phyloP scores from a whole-genome alignment of 2,888 invertebrate species.

The Athripsodes cinereus region DNA sequence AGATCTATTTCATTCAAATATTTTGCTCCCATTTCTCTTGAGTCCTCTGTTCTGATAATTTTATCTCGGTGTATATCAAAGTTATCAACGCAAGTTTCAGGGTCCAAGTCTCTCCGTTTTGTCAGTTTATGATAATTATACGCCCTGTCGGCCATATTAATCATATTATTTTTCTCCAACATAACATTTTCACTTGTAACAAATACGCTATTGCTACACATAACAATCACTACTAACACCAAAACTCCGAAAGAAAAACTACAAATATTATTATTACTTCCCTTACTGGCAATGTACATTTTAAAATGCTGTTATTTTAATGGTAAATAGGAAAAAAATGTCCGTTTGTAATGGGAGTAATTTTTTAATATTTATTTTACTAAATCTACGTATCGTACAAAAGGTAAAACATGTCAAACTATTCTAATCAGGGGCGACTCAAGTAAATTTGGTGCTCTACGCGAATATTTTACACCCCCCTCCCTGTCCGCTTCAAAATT shows the following conservation, averaged over 20 bases:
- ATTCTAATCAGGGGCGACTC: too few species aligned
- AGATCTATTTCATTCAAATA: constrained; percentile 82
- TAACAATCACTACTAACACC: constrained; percentile 11
- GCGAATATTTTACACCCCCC: too few species aligned
- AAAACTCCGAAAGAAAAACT: constrained; percentile 17
- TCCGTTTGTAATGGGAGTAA: not conserved
- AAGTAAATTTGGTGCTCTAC: too few species aligned
- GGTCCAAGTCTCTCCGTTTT: constrained; percentile 49
- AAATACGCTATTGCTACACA: not conserved
- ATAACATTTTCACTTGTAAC: constrained; percentile 16
- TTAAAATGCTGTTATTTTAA: too few species aligned
- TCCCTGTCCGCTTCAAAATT: too few species aligned
- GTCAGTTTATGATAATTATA: constrained; percentile 25
- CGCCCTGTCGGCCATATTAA: constrained; percentile 16
- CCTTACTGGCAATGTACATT: too few species aligned
- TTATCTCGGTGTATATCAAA: constrained; percentile 84
- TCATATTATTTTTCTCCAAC: constrained; percentile 20
- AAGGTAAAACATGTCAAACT: constrained; percentile 12
- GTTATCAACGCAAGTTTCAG: constrained; percentile 64
- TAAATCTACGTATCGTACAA: constrained; percentile 1
- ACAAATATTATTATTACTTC: too few species aligned
- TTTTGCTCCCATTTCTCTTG: constrained; percentile 80
- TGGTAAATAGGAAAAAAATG: not conserved
- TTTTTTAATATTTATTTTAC: not conserved
- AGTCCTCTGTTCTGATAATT: constrained; percentile 87